Percentiles rank a stretch among this genome's conserved stretches.
Conservation (phyloP, 1,140 invertebrate genomes). For the Drosophila nebulosa region DNA sequence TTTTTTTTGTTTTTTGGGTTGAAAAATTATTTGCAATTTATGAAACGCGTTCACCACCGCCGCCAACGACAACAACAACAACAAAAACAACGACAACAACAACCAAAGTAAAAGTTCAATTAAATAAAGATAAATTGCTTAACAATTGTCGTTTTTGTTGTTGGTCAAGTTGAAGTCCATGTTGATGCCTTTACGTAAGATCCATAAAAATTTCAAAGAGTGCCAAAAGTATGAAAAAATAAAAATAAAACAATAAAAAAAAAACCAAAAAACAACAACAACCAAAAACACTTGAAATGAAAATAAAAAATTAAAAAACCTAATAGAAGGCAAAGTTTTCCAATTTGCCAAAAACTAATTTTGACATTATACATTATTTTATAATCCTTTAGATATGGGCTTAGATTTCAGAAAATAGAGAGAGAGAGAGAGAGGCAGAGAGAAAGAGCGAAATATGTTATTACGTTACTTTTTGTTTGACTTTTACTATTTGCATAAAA, state of each 20-base stretch:
- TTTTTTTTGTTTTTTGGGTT: conserved; percentile 34
- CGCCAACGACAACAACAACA: conserved; percentile 18
- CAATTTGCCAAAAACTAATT: background rate
- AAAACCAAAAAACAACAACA: background rate
- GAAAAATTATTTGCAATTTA: conserved; percentile 76
- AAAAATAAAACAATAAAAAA: conserved; percentile 10
- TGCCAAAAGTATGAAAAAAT: background rate
- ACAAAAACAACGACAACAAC: conserved; percentile 15
- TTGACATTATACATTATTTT: no score
- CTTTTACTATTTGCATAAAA: no score
- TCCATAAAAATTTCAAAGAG: conserved; percentile 3
- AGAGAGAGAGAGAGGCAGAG: no score
- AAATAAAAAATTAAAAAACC: conserved; percentile 28
- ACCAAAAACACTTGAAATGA: conserved; percentile 17
- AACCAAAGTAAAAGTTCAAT: conserved; percentile 76
- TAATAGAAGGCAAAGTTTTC: background rate
- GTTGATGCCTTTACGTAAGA: conserved; percentile 5
- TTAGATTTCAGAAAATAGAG: no score
- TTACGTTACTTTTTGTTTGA: no score
- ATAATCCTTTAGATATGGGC: no score
- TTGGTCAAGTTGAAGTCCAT: conserved; percentile 16
- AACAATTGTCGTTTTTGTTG: conserved; percentile 60
- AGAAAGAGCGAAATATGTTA: no score
- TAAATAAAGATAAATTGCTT: conserved; percentile 79
- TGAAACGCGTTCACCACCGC: conserved; percentile 62